Base-by-base conservation (phyloP, 1,140 invertebrate species). In the Drosophila tropicalis region DNA sequence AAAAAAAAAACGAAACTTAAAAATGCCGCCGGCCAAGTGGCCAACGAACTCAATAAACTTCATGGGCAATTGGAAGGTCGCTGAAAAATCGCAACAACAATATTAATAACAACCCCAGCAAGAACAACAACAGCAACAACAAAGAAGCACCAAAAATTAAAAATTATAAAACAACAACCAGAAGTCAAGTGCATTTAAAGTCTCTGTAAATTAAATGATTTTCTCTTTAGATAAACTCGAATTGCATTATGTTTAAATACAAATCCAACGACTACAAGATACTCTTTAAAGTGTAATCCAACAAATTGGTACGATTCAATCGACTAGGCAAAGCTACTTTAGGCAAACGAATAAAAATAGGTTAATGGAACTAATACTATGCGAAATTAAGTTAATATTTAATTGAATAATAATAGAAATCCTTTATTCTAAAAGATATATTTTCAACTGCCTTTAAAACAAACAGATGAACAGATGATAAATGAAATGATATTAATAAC, bases 11-110 rank as follows among this genome's bases (percentile, higher is more conserved):
- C 51, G 72, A 70, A 51, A 62, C 32, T 64, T 60, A 25, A 66
- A 67, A 63, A 60, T 39, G 73, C 73, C 73, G 65, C 51, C 72
- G 68, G 73, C 73, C 66, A 70, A 76, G 29, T 76, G 67, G 67
- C 67, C 74, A 76, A 77, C 74, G 73, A 77, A 77, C 74, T 77
- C 58, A 60, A 64, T 32, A 76, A 44, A 76, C 66, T 58, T 57
- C 70, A 74, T 67, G 60, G 63, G 56, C 70, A 58, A 75, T 40
- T 62, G 74, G 74, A 77, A 77, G 74, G 74, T 76, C 74, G 74
- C 32, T 34, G 47, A 54, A 22, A 29, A 60, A 60, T 51, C 29
- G 36, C 36, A 72, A 40, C 51, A 61, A 19, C 63, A 25, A 47
- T 13, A 34, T 64, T 10, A 72, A 57, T 13, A 57, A 25, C 15